These are phyloP conservation scores for Neuroscelio doddi DNA, from an alignment of 2,888 invertebrate species.

Conservation along the genomic window DNA sequence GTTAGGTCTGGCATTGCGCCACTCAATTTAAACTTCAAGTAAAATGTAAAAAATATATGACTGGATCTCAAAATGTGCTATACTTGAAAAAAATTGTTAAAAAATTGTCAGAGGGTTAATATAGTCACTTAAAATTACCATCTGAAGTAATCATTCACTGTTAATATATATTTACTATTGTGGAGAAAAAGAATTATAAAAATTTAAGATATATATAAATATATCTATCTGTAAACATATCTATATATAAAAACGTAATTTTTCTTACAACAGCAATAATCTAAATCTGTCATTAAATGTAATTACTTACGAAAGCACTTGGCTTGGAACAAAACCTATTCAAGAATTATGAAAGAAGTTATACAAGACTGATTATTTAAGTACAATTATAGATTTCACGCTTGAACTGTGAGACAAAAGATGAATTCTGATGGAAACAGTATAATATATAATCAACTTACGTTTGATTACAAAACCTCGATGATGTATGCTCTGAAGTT, in stretches of 20 bases:
- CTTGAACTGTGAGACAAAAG: slow-evolving; percentile 50
- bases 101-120: too few relatives aligned
- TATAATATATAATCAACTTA: not conserved
- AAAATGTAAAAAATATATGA: too few relatives aligned
- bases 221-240: not conserved
- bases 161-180: not conserved
- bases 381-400: slow-evolving; percentile 55
- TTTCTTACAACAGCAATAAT: not conserved
- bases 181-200: not conserved
- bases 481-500: too few relatives aligned
- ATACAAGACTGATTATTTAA: slow-evolving; percentile 11
- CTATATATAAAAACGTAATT: too few relatives aligned
- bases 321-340: slow-evolving; percentile 4
- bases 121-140: too few relatives aligned
- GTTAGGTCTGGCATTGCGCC: too few relatives aligned
- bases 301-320: not conserved
- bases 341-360: slow-evolving; percentile 12
- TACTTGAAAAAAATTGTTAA: too few relatives aligned
- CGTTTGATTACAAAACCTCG: not conserved
- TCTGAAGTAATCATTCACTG: not conserved
- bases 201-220: not conserved
- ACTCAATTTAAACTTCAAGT: too few relatives aligned
- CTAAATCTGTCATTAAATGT: not conserved
- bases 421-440: not conserved
- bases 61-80: too few relatives aligned